phyloP scores from a whole-genome alignment of 2,888 invertebrate species.

The Deladenus siricidicola region DNA sequence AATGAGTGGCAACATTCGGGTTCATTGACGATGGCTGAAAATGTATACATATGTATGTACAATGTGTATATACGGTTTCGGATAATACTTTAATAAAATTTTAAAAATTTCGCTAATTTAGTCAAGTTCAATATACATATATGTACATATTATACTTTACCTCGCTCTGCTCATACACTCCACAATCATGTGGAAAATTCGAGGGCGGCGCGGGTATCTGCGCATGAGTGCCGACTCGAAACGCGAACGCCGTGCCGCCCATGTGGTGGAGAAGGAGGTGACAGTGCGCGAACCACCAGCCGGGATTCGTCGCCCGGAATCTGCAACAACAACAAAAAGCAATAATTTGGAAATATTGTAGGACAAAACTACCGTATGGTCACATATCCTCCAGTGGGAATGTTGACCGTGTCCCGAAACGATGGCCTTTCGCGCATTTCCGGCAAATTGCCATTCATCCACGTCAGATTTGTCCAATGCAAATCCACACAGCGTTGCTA shows the following conservation, averaged over 20 bases:
- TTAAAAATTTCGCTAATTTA: too few species aligned
- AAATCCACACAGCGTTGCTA: constrained; percentile 28
- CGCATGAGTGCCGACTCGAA: constrained; percentile 40
- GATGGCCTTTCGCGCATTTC: constrained; percentile 42
- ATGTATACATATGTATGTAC: too few species aligned
- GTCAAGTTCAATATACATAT: too few species aligned
- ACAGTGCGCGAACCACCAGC: constrained; percentile 52
- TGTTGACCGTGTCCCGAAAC: constrained; percentile 51
- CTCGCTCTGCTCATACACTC: constrained; percentile 20
- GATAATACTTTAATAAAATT: too few species aligned
- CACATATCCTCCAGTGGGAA: constrained; percentile 54
- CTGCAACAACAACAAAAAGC: constrained; percentile 24
- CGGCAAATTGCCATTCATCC: constrained; percentile 35
- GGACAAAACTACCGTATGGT: constrained; percentile 35
- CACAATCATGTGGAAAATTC: constrained; percentile 38
- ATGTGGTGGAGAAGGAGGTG: constrained; percentile 48
- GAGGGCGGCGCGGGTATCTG: constrained; percentile 38
- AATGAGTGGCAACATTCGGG: too few species aligned
- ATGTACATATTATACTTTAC: too few species aligned
- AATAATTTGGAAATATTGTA: not conserved
- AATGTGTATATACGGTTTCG: too few species aligned
- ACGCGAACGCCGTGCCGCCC: constrained; percentile 51
- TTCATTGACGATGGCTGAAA: too few species aligned
- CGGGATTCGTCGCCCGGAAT: constrained; percentile 52
- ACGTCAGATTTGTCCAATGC: constrained; percentile 26